These are phyloP conservation scores for Dolichomitus sp. DNA, from an alignment of 2,888 invertebrate genomes.

Conservation along the genomic window DNA sequence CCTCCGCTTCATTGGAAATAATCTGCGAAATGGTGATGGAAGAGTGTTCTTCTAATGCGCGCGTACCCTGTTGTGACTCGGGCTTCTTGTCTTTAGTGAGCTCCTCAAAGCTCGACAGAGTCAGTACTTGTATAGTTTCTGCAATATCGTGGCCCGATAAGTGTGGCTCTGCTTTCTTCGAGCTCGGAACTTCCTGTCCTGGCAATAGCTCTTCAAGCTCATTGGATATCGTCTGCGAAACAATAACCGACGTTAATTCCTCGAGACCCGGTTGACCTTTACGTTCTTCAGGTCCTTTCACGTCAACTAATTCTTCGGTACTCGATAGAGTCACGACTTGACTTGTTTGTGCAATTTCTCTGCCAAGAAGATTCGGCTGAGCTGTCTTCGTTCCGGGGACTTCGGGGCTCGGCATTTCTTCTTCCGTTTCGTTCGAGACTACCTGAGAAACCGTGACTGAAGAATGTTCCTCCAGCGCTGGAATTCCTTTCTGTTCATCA, in stretches of 20 bases:
- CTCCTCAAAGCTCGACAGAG: constrained; percentile 68
- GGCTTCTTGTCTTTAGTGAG: constrained; percentile 53
- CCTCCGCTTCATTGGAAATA: constrained; percentile 69
- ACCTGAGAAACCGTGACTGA: constrained; percentile 77
- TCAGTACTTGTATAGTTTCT: constrained; percentile 76
- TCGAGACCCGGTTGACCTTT: constrained; percentile 77
- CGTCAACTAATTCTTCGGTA: constrained; percentile 76
- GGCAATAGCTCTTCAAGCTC: constrained; percentile 74
- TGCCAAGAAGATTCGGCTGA: constrained; percentile 76
- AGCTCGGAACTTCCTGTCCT: constrained; percentile 74
- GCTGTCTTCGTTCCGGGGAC: constrained; percentile 74
- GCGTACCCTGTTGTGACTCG: constrained; percentile 67
- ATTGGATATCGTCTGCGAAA: constrained; percentile 75
- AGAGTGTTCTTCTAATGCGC: constrained; percentile 71
- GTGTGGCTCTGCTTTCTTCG: constrained; percentile 69
- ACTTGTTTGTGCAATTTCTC: constrained; percentile 84
- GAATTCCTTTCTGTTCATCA: constrained; percentile 73
- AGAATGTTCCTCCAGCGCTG: constrained; percentile 75
- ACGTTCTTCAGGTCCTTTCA: constrained; percentile 74
- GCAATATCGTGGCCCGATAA: constrained; percentile 82
- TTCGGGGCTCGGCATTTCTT: constrained; percentile 67
- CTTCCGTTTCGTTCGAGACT: constrained; percentile 76
- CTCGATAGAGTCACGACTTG: constrained; percentile 80
- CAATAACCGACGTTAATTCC: constrained; percentile 73
- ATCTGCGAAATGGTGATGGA: constrained; percentile 74